Evolutionary conservation across 2,888 invertebrate species (phyloP), one percentile per base, ranked within the genome.

Genomic region (Hipparchia semele): DNA sequence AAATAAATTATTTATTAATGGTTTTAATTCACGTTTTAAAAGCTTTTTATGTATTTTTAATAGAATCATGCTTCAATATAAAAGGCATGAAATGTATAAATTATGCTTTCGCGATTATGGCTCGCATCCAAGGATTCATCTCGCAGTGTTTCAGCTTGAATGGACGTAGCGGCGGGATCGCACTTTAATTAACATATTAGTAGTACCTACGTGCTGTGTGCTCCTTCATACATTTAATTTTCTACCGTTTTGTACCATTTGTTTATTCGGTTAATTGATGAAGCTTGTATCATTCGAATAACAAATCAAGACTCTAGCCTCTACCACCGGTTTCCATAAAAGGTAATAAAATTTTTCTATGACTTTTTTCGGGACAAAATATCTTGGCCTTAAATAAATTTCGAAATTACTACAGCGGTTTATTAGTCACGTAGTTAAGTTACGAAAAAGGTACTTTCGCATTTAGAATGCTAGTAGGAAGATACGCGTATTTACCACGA

Each of bases 181-280:
- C 70, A 54, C 56, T 70, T 70, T 70, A 53, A 70, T 70, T 70
- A 70, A 69, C 53, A 61, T 61, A 70, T 70, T 70, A 62, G 54
- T 61, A 39, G 39, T 39, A 39, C n/a, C 45, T 62, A n/a, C 51
- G 49, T 51, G 46, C 46, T 13, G 23, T 8, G 54, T 58, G 10
- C 49, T 46, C 68, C 49, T 13, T 46, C 62, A 46, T 64, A 64
- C 9, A 12, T 64, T 64, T 64, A 13, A 51, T 64, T 64, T 64
- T 23, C 49, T 64, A 64, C 9, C 13, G 13, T 64, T 64, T 51
- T 64, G 62, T 13, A 13, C 46, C 9, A 13, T 62, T 46, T 13
- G n/a, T 61, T 61, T 12, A 12, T 61, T 45, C 60, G 2, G 12
- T 33, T 61, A 61, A 45, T 12, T 45, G 45, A 45, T 61, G 2